Conservation (phyloP, 2,113 vertebrate species). For the Chaenocephalus aceratus region DNA sequence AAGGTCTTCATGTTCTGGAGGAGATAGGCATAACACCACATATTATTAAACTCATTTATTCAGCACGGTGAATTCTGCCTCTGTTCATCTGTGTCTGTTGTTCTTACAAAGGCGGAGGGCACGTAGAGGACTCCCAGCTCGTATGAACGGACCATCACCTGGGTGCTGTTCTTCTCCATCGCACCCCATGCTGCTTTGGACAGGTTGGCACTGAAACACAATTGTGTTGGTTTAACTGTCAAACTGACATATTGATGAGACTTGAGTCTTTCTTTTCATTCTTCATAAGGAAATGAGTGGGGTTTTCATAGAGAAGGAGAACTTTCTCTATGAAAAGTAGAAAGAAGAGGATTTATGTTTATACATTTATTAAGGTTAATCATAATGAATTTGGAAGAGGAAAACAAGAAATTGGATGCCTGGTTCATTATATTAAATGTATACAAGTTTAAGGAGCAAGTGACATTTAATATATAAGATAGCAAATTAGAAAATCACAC, state of each 20-base stretch:
- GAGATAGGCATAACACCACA: conserved; percentile 40
- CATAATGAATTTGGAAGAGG: not conserved
- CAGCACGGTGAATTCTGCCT: no score
- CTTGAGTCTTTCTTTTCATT: not conserved
- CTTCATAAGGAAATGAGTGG: no score
- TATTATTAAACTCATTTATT: not conserved
- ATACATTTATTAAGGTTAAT: not conserved
- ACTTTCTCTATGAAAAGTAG: not conserved
- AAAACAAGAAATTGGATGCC: not conserved
- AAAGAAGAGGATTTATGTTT: not conserved
- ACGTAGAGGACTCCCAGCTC: conserved; percentile 96
- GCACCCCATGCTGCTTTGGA: conserved; percentile 98
- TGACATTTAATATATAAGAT: not conserved
- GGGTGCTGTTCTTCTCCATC: conserved; percentile 92
- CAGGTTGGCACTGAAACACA: conserved; percentile 89
- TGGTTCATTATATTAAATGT: not conserved
- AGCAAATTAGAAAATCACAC: not conserved
- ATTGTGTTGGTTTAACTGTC: not conserved
- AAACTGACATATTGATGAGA: not conserved
- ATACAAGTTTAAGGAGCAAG: not conserved
- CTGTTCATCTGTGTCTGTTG: not conserved
- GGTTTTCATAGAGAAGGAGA: not conserved
- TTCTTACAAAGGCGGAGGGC: conserved; percentile 93
- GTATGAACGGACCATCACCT: conserved; percentile 97
- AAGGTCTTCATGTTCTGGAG: conserved; percentile 84